Conservation (phyloP, 2,888 invertebrate genomes). For the Actias luna region DNA sequence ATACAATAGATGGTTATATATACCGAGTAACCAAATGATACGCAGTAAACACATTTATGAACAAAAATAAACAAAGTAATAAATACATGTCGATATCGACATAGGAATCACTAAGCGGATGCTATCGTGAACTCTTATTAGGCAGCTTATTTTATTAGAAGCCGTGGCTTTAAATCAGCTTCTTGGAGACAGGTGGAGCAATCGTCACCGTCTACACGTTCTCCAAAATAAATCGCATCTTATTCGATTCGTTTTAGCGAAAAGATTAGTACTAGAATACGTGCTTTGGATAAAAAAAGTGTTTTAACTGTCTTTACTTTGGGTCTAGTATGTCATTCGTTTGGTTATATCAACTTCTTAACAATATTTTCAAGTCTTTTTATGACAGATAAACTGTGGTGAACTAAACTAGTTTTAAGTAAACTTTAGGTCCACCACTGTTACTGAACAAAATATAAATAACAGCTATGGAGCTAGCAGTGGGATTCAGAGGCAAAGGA, state of each 20-base stretch:
- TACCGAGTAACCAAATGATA: no score
- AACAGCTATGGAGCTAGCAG: no score
- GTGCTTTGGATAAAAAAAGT: constrained; percentile 26
- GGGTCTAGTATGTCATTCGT: neutral
- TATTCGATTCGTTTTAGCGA: constrained; percentile 47
- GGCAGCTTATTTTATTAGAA: constrained; percentile 57
- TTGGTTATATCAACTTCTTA: no score
- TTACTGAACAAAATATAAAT: no score
- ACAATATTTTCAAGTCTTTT: no score
- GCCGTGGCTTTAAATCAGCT: constrained; percentile 51
- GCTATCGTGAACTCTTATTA: constrained; percentile 43
- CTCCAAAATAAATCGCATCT: constrained; percentile 45
- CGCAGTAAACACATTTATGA: neutral
- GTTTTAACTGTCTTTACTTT: neutral
- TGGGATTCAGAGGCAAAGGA: no score
- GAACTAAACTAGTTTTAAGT: no score
- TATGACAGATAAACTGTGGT: no score
- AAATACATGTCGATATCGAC: constrained; percentile 9
- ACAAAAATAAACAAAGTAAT: neutral
- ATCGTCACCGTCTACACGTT: constrained; percentile 55
- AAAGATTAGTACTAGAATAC: constrained; percentile 46
- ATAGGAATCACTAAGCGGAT: constrained; percentile 21
- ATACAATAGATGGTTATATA: no score
- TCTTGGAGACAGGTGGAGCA: constrained; percentile 45
- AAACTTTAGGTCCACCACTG: no score